Evolutionary conservation across 2,888 invertebrate species (phyloP).

Genomic region (Coecobrya sp.): DNA sequence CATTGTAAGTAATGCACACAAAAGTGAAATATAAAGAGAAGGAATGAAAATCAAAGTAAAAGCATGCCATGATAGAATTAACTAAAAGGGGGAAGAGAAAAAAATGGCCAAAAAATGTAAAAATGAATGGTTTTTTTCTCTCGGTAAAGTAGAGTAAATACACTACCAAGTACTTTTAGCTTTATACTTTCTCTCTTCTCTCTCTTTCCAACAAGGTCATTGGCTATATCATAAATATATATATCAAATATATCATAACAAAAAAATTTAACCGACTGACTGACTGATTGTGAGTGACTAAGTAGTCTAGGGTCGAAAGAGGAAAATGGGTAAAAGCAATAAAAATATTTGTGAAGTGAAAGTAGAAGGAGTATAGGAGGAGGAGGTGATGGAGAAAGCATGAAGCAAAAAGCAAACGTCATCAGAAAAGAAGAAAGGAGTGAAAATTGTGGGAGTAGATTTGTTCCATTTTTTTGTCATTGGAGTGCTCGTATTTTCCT

Average conservation of each 20-base stretch:
- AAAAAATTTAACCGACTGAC: constrained; percentile 7
- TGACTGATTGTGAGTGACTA: constrained; percentile 36
- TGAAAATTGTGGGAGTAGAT: neutral
- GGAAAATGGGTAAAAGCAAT: constrained; percentile 35
- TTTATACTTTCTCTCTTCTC: constrained; percentile 12
- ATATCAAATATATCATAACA: constrained; percentile 38
- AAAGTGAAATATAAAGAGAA: neutral
- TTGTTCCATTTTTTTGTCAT: constrained; percentile 33
- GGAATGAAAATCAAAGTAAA: constrained; percentile 31
- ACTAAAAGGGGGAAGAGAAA: constrained; percentile 6
- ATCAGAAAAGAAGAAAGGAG: constrained; percentile 36
- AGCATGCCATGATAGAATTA: constrained; percentile 38
- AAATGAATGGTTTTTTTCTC: constrained; percentile 38
- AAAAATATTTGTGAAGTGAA: constrained; percentile 24
- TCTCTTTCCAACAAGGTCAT: constrained; percentile 5
- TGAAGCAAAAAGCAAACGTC: constrained; percentile 4
- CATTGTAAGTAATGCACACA: constrained; percentile 13
- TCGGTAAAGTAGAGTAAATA: neutral
- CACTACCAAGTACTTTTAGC: neutral
- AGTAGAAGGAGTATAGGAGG: neutral
- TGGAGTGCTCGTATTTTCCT: neutral
- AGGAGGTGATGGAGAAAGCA: constrained; percentile 7
- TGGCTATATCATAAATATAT: too few relatives aligned
- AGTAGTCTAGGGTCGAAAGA: constrained; percentile 1
- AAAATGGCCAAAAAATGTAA: constrained; percentile 8